Evolutionary conservation across 2,797 vertebrate genomes (phyloP).

Genomic region (Phaenicophaeus curvirostris): DNA sequence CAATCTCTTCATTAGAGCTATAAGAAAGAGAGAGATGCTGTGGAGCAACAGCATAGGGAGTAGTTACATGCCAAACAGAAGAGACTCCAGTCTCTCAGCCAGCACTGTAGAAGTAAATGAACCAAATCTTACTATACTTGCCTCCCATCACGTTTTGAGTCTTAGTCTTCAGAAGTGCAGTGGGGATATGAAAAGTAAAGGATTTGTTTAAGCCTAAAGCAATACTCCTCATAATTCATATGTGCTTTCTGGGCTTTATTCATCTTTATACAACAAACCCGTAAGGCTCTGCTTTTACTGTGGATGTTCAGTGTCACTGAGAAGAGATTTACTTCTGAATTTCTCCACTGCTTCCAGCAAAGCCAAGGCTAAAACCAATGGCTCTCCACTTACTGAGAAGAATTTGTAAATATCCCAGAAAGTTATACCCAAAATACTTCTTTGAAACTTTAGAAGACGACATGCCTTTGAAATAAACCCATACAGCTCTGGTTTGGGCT

Average conservation of each 20-base stretch:
- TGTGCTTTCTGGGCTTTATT: background rate
- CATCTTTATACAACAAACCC: background rate
- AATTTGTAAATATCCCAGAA: background rate
- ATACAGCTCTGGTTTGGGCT: background rate
- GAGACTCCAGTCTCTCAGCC: background rate
- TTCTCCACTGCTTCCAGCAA: background rate
- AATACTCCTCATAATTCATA: background rate
- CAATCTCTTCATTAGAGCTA: conserved; percentile 88
- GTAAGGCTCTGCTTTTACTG: background rate
- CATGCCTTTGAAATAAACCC: background rate
- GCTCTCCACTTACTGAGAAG: background rate
- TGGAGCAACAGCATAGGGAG: fast-evolving
- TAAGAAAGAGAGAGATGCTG: background rate
- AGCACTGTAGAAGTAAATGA: background rate
- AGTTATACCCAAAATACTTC: background rate
- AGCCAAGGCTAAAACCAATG: background rate
- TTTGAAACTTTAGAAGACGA: background rate
- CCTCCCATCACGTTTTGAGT: background rate
- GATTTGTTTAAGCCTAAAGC: background rate
- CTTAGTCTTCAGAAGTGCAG: background rate
- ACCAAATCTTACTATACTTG: background rate
- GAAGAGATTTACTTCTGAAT: background rate
- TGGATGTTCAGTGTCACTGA: background rate
- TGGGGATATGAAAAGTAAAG: background rate
- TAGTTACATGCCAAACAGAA: background rate